Percentiles rank a stretch among this genome's conserved stretches.
Evolutionary conservation across 1,140 invertebrate genomes (phyloP).

Genomic region (Argopecten irradians): DNA sequence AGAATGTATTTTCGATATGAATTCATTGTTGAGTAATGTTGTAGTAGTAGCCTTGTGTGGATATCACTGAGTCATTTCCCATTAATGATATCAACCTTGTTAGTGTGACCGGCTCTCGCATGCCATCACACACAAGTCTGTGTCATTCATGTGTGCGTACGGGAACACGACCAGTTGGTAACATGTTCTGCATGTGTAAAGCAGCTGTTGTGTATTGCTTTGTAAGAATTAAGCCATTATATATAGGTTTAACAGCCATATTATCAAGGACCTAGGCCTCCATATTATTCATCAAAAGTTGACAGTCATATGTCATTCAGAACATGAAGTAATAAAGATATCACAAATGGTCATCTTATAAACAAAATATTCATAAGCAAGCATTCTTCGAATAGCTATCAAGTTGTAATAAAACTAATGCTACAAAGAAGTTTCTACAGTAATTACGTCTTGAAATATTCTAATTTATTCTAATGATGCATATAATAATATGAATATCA

Average conservation of each 20-base stretch:
- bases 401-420: background rate
- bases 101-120: background rate
- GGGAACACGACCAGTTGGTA: background rate
- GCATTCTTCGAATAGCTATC: background rate
- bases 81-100: background rate
- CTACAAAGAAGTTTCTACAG: too few species aligned
- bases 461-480: too few species aligned
- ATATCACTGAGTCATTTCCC: background rate
- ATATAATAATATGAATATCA: too few species aligned
- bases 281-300: background rate
- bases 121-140: background rate
- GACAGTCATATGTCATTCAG: background rate
- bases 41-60: background rate
- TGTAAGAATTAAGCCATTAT: too few species aligned
- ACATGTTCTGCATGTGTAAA: conserved; percentile 1
- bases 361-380: background rate
- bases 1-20: conserved; percentile 1
- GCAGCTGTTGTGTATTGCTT: too few species aligned
- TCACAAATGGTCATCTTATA: background rate
- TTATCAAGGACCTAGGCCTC: background rate
- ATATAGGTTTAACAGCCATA: background rate
- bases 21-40: conserved; percentile 2
- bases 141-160: background rate
- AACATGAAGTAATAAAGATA: background rate
- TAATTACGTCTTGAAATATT: too few species aligned